These are phyloP conservation scores for Glossophaga mutica DNA, from an alignment of 2,797 vertebrate species.

Conservation along the genomic window DNA sequence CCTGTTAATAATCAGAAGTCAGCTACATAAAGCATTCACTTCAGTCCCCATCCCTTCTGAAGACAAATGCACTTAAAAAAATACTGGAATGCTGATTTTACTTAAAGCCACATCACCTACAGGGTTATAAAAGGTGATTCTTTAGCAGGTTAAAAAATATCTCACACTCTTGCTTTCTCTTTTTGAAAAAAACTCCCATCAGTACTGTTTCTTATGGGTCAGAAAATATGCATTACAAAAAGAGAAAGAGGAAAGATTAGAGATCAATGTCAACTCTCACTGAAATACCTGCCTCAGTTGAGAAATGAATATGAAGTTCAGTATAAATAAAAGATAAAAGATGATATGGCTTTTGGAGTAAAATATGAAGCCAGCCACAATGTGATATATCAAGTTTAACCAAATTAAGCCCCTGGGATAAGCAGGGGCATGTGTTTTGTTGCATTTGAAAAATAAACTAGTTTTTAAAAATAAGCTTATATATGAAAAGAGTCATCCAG, in stretches of 20 bases:
- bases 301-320: constrained; percentile 79
- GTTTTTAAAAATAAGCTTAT: neutral
- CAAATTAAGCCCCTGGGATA: constrained; percentile 74
- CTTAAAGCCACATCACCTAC: constrained; percentile 26
- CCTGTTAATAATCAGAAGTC: constrained; percentile 45
- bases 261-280: constrained; percentile 60
- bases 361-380: constrained; percentile 75
- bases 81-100: constrained; percentile 34
- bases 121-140: constrained; percentile 11
- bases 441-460: constrained; percentile 67
- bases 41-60: neutral
- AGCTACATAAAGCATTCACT: neutral
- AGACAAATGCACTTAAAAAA: constrained; percentile 36
- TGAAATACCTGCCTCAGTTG: constrained; percentile 60
- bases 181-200: neutral
- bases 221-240: constrained; percentile 64
- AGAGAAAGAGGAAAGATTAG: constrained; percentile 49
- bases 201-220: constrained; percentile 59
- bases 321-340: constrained; percentile 79
- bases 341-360: constrained; percentile 70
- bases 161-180: constrained; percentile 30
- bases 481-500: neutral
- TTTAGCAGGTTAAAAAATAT: constrained; percentile 38
- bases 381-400: constrained; percentile 71
- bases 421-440: constrained; percentile 62